Evolutionary conservation across 1,140 invertebrate species (phyloP).

Genomic region (Calephelis nemesis): DNA sequence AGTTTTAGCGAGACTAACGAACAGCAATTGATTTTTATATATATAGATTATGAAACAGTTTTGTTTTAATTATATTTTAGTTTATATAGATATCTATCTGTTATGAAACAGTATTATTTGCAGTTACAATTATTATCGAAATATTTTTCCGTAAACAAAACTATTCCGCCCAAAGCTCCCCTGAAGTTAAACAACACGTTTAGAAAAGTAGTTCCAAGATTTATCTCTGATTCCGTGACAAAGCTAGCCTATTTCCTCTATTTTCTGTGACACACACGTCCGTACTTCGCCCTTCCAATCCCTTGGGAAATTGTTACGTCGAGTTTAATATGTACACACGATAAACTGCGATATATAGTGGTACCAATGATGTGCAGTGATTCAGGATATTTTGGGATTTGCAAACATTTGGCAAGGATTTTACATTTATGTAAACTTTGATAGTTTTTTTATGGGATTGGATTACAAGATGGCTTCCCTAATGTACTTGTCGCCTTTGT

Average conservation of each 20-base stretch:
- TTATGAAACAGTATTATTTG: no score
- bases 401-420: neutral
- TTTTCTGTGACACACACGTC: slow-evolving; percentile 11
- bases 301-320: slow-evolving; percentile 14
- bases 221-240: slow-evolving; percentile 20
- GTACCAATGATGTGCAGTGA: neutral
- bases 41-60: no score
- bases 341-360: slow-evolving; percentile 15
- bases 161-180: slow-evolving; percentile 22
- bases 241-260: slow-evolving; percentile 15
- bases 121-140: no score
- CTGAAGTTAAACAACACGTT: slow-evolving; percentile 22
- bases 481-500: no score
- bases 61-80: no score
- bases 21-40: no score
- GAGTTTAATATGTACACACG: slow-evolving; percentile 10
- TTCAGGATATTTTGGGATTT: neutral
- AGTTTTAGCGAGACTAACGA: no score
- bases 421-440: neutral
- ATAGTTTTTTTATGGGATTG: no score
- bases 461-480: no score
- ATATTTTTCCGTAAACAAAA: neutral
- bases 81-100: no score
- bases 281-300: slow-evolving; percentile 18
- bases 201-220: slow-evolving; percentile 18